phyloP scores from a whole-genome alignment of 53 echinoderm and acorn worm species.

The Holothuria scabra region DNA sequence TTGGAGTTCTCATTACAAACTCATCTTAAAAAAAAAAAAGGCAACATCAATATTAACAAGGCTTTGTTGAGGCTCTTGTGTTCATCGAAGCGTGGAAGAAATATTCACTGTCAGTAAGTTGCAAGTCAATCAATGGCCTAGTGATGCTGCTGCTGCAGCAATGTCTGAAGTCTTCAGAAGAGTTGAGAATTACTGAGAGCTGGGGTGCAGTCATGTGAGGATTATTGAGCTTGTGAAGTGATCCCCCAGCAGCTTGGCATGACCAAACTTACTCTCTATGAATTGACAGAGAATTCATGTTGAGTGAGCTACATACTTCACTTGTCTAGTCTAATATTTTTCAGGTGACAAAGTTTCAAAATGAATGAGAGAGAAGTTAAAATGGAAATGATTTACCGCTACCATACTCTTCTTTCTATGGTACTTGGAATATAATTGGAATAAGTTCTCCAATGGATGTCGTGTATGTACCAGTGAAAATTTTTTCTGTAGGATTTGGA shows the following conservation, averaged over 20 bases:
- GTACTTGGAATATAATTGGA: slow-evolving; percentile 40
- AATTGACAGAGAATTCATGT: too few relatives aligned
- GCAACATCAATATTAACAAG: slow-evolving; percentile 44
- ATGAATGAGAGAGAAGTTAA: too few relatives aligned
- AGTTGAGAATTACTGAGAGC: slow-evolving; percentile 11
- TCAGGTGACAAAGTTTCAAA: too few relatives aligned
- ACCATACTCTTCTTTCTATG: not conserved
- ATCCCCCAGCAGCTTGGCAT: too few relatives aligned
- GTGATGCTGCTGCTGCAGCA: not conserved
- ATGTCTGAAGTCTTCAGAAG: not conserved
- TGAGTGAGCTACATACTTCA: too few relatives aligned
- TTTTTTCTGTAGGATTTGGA: not conserved
- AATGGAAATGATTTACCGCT: too few relatives aligned
- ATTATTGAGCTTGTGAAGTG: slow-evolving; percentile 9
- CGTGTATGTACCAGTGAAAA: not conserved
- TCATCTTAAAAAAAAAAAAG: slow-evolving; percentile 13
- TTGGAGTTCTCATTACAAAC: slow-evolving; percentile 33
- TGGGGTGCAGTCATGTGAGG: slow-evolving; percentile 39
- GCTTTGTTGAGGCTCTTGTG: slow-evolving; percentile 29
- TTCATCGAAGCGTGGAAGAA: slow-evolving; percentile 36
- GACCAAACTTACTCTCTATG: too few relatives aligned
- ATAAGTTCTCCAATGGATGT: slow-evolving; percentile 28
- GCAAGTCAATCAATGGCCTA: slow-evolving; percentile 43
- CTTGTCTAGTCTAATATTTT: too few relatives aligned
- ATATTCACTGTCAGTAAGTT: slow-evolving; percentile 33